These are phyloP conservation scores for Meloidogyne hapla DNA, from an alignment of 1,140 invertebrate genomes.

Conservation along the genomic window DNA sequence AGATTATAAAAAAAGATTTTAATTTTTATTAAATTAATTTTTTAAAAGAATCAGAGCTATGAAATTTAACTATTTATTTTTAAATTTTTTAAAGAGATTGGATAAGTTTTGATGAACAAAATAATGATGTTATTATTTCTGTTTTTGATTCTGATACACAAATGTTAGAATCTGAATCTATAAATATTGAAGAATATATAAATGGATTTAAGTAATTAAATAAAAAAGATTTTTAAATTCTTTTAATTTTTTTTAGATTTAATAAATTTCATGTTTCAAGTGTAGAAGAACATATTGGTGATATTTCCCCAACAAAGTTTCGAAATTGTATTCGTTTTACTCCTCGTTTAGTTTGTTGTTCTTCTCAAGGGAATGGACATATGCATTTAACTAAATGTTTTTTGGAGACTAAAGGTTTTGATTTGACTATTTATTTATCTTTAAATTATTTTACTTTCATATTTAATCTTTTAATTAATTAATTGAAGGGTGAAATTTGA, in stretches of 20 bases:
- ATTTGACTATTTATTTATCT: no score
- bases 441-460: no score
- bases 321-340: background rate
- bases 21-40: no score
- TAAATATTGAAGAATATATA: constrained; percentile 11
- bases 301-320: constrained; percentile 5
- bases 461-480: no score
- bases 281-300: background rate
- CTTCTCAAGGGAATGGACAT: constrained; percentile 10
- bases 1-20: no score
- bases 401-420: background rate
- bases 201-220: constrained; percentile 2
- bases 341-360: constrained; percentile 20
- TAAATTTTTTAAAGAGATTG: constrained; percentile 24
- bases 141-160: constrained; percentile 10
- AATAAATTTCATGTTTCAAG: background rate
- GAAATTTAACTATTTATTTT: no score
- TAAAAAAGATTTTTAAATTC: background rate
- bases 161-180: constrained; percentile 6
- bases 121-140: constrained; percentile 3
- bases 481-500: no score
- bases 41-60: no score
- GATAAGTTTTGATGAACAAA: constrained; percentile 22
- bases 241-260: background rate
- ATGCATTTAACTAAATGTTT: constrained; percentile 27